Base-by-base conservation (phyloP, 1,140 invertebrate species). In the Dolichoris vasculosae region DNA sequence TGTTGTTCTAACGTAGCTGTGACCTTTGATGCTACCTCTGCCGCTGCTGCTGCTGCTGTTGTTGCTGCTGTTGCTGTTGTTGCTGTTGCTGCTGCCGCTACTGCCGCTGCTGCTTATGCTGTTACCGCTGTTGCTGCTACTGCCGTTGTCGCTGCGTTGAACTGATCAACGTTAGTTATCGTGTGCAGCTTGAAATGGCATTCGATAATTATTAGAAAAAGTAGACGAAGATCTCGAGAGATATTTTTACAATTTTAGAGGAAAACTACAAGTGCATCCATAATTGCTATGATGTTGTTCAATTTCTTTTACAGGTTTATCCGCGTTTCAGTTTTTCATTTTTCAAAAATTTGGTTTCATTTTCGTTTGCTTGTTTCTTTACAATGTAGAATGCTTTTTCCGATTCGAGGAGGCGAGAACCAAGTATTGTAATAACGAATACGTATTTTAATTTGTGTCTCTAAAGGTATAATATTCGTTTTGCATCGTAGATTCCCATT, bases 101-200 rank as follows among this genome's bases (percentile, higher is more conserved):
- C 32, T 84, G 26, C 69, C 77, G 73, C 43, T 76, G 30, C 78
- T 59, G 35, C 32, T 69, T n/a, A n/a, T n/a, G 51, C 20, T 55
- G 15, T 26, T 26, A 26, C 26, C 9, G 26, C 13, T 59, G 20
- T 26, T 23, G 11, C 46, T 35, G 32, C 6, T 23, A 35, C 32
- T 84, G 26, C 69, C 77, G 73, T 32, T 76, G 30, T 71, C 26
- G 35, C 32, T 69, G 13, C 15, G 32, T 69, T 67, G 20, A 69
- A 38, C 13, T 38, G 38, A 38, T 69, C 17, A 35, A 17, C 23
- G 6, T 69, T 69, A 38, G 3, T 23, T 69, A 69, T 69, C n/a
- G 11, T 69, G 32, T 69, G 13, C 38, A 69, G 20, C 15, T 38
- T 38, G 1, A 38, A 32, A 20, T 38, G 63, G 11, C 7, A 32